phyloP scores from a whole-genome alignment of 2,113 vertebrate species.

The Gnathonemus longibarbis region DNA sequence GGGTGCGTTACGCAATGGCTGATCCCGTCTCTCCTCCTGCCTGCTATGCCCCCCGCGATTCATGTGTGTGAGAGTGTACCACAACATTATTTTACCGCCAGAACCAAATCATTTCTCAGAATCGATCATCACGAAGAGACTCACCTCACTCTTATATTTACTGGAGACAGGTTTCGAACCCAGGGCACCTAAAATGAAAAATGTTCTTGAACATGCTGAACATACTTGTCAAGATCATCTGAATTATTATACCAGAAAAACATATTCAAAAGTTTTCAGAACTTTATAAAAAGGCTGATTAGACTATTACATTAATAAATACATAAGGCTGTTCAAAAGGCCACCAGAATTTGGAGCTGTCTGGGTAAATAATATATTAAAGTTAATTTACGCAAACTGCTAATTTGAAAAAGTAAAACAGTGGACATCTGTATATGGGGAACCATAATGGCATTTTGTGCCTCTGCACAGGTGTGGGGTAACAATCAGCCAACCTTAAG shows the following conservation, averaged over 20 bases:
- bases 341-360: neutral
- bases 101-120: neutral
- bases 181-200: constrained; percentile 23
- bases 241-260: neutral
- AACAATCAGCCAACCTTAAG: neutral
- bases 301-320: neutral
- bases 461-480: neutral
- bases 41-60: neutral
- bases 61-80: neutral
- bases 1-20: neutral
- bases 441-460: neutral
- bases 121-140: neutral
- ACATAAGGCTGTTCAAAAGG: neutral
- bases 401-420: neutral
- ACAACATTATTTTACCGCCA: neutral
- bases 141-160: constrained; percentile 62
- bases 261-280: neutral
- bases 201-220: neutral
- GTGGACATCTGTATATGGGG: neutral
- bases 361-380: neutral
- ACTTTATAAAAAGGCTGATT: neutral
- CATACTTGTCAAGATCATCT: neutral
- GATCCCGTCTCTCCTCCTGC: neutral
- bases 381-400: neutral
- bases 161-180: constrained; percentile 46